phyloP scores from a whole-genome alignment of 2,797 vertebrate species.

The Potorous gilbertii region DNA sequence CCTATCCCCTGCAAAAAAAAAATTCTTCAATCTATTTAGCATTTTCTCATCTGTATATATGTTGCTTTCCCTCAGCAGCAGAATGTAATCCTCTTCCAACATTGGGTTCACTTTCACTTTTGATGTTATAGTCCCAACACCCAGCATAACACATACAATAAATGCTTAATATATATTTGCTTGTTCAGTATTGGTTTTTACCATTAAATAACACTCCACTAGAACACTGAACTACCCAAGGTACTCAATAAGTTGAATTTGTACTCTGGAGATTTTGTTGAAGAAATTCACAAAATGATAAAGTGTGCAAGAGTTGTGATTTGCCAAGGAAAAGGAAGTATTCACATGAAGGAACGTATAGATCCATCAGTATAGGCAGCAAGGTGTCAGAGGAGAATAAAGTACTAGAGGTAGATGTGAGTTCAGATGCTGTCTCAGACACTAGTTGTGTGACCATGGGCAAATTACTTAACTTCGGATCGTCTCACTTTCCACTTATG shows the following conservation, averaged over 20 bases:
- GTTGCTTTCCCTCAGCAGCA: neutral
- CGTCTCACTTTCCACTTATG: neutral
- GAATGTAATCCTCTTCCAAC: neutral
- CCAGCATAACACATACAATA: neutral
- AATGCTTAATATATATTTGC: neutral
- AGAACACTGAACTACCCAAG: neutral
- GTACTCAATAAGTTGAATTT: neutral
- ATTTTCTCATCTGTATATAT: too few species aligned
- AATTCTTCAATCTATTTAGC: too few species aligned
- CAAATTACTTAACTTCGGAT: neutral
- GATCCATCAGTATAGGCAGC: neutral
- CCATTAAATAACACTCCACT: neutral
- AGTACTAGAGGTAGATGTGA: neutral
- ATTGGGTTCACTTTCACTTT: neutral
- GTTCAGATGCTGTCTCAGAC: neutral
- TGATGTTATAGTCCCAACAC: neutral
- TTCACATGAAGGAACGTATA: neutral
- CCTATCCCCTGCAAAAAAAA: neutral
- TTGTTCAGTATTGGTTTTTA: neutral
- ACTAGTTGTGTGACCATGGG: neutral
- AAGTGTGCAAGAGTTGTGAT: neutral
- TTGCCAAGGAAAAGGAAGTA: neutral
- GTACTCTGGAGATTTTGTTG: neutral
- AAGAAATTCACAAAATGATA: neutral
- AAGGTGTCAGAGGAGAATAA: neutral